phyloP scores from a whole-genome alignment of 1,140 invertebrate species.

The Dinothrombium tinctorium region DNA sequence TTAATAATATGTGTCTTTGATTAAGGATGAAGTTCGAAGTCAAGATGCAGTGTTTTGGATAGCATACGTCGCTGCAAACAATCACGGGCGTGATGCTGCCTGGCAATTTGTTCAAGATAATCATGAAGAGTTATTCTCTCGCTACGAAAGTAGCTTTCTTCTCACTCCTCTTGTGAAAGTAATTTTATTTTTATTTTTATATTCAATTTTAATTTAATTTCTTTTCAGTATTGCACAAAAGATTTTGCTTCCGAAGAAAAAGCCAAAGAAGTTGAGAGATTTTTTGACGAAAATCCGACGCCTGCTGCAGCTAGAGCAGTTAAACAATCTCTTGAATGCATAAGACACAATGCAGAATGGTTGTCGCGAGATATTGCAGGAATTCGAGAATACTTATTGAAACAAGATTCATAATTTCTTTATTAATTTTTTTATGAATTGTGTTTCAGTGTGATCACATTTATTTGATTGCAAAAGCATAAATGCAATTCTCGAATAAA shows the following conservation, averaged over 20 bases:
- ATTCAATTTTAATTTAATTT: not conserved
- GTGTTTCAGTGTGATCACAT: too few relatives aligned
- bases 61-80: constrained; percentile 42
- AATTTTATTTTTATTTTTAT: not conserved
- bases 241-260: constrained; percentile 58
- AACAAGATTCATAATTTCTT: too few relatives aligned
- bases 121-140: constrained; percentile 25
- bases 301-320: constrained; percentile 59
- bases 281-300: constrained; percentile 47
- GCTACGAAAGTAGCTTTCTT: not conserved
- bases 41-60: constrained; percentile 78
- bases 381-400: too few relatives aligned
- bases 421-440: too few relatives aligned
- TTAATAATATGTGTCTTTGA: not conserved
- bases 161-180: not conserved
- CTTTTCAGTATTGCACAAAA: constrained; percentile 37
- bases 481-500: too few relatives aligned
- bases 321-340: constrained; percentile 64
- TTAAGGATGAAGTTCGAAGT: constrained; percentile 52
- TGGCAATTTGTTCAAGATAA: constrained; percentile 79
- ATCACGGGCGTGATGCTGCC: constrained; percentile 49
- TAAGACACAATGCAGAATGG: constrained; percentile 24
- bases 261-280: constrained; percentile 53
- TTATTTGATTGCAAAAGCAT: too few relatives aligned
- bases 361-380: not conserved